phyloP scores from a whole-genome alignment of 2,888 invertebrate species.

The Vesta saturnalis region DNA sequence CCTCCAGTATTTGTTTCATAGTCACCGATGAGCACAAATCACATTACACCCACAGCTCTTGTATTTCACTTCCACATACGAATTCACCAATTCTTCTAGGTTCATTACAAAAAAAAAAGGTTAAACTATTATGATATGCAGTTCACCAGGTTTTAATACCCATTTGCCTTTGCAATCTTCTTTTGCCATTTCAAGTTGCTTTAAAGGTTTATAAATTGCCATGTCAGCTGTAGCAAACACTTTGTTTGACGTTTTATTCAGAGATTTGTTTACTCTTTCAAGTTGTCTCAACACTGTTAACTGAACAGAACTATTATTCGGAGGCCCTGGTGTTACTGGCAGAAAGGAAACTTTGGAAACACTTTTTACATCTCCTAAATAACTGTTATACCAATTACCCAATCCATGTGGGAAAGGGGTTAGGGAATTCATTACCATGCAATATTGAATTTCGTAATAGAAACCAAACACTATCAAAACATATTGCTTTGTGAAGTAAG shows the following conservation, averaged over 20 bases:
- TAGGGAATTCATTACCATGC: neutral
- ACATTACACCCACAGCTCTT: neutral
- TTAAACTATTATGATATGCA: slow-evolving; percentile 4
- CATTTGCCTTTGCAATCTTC: slow-evolving; percentile 7
- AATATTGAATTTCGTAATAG: slow-evolving; percentile 5
- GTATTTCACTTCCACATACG: slow-evolving; percentile 3
- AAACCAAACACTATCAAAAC: slow-evolving; percentile 3
- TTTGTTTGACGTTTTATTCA: slow-evolving; percentile 6
- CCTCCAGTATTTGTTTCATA: slow-evolving; percentile 2
- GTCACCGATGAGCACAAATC: neutral
- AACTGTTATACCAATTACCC: slow-evolving; percentile 11
- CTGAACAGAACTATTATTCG: no score
- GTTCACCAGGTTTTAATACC: neutral
- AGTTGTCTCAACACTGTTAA: neutral
- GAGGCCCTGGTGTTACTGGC: neutral
- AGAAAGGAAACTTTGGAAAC: neutral
- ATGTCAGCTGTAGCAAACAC: neutral
- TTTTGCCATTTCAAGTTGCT: slow-evolving; percentile 1
- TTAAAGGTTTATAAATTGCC: no score
- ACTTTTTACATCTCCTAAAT: slow-evolving; percentile 7
- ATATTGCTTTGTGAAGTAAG: neutral
- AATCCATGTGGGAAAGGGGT: slow-evolving; percentile 8
- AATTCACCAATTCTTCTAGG: slow-evolving; percentile 1
- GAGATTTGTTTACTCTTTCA: neutral
- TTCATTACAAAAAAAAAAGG: no score